Conservation (phyloP, 2,797 vertebrate species). For the Centroberyx gerrardi region DNA sequence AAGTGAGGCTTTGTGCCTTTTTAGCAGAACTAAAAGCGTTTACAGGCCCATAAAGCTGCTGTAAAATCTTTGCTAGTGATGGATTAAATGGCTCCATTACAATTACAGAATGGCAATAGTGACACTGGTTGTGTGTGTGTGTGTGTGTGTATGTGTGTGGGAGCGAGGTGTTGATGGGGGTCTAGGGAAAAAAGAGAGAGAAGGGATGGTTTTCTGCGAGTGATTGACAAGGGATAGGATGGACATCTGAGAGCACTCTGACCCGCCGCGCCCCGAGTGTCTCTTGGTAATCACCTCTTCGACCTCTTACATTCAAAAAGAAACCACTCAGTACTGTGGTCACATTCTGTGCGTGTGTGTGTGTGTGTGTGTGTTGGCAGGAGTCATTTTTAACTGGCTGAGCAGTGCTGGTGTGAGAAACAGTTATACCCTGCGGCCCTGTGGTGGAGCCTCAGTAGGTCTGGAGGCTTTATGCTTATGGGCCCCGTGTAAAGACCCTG, state of each 20-base stretch:
- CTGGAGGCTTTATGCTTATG: conserved; percentile 10
- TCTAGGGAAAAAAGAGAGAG: neutral
- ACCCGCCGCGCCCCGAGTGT: conserved; percentile 39
- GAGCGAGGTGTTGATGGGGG: neutral
- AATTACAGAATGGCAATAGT: neutral
- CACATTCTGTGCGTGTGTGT: conserved; percentile 45
- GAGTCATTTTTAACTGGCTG: conserved; percentile 65
- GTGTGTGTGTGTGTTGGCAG: conserved; percentile 34
- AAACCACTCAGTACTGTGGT: conserved; percentile 30
- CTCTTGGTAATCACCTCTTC: conserved; percentile 60
- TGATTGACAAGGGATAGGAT: neutral
- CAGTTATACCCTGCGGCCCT: conserved; percentile 50
- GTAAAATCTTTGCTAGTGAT: neutral
- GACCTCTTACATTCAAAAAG: conserved; percentile 42
- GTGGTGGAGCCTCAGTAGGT: conserved; percentile 43
- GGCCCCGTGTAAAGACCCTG: conserved; percentile 39
- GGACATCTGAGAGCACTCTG: conserved; percentile 62
- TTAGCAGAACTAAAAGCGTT: neutral
- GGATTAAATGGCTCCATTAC: neutral
- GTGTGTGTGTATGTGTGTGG: neutral
- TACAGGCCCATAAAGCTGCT: neutral
- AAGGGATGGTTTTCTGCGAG: conserved; percentile 14
- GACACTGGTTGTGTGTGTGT: neutral
- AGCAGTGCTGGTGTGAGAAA: conserved; percentile 68
- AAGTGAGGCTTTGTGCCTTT: neutral